Evolutionary conservation across 2,797 vertebrate genomes (phyloP), one percentile per base, ranked within the genome.

Genomic region (Loris lydekkerianus): DNA sequence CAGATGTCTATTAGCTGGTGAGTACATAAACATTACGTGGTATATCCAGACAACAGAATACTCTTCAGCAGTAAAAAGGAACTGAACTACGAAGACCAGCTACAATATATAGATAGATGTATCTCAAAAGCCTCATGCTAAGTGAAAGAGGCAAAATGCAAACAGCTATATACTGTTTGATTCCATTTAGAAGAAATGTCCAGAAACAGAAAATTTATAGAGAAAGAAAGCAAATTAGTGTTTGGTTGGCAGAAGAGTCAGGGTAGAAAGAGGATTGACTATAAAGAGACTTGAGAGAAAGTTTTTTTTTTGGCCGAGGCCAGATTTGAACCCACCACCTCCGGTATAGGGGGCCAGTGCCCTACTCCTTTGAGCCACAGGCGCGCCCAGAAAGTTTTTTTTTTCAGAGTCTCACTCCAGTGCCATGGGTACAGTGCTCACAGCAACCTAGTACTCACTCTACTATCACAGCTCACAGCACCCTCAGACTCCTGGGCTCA

Each of bases 161-260:
- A 93, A 93, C 73, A 37, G 78, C 17, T 81, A 31, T 17, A 76
- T 17, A 37, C 23, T 61, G 40, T 87, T 86, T 81, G 43, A 89
- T 72, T 83, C 53, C 70, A 84, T 80, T 83, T 80, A 82, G 18
- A 86, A 31, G 27, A 85, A 89, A 56, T 91, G 20, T 46, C 40
- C 15, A 40, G 77, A 95, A 95, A 77, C 17, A 75, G 37, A 37
- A 83, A 37, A 75, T 80, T 46, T 53, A 17, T 15, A 76, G 20
- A 92, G 53, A 86, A 18, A 85, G 63, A 80, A 84, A 78, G 34
- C 34, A 75, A 56, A 73, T 83, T 29, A 85, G 18, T 63, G 4
- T 69, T 72, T 70, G 67, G 29, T 29, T 90, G 25, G 63, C 49
- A 78, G 1, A 4, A n/a, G 13, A 53, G 13, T 81, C 2, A 4